Base-by-base conservation (phyloP, 2,113 vertebrate genomes). In the Tricholaema leucomelas region DNA sequence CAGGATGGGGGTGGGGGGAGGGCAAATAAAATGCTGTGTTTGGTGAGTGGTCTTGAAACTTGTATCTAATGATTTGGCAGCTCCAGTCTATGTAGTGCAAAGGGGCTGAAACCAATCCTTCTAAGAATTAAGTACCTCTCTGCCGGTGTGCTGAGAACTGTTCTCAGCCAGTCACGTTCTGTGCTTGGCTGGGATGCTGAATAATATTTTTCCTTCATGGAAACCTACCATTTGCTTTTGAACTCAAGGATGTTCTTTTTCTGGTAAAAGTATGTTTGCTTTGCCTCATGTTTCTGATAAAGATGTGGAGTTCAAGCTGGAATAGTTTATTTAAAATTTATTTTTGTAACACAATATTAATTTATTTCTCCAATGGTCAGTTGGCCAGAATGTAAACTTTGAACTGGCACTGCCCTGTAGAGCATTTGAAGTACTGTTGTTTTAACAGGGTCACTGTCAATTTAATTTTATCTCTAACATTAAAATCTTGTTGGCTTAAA, bases 271-370 rank as follows among this genome's bases (percentile, higher is more conserved):
- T 28, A n/a, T 73, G 63, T 84, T 90, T 90, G 56, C n/a, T 77
- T 91, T 74, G 35, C 60, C 38, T 88, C 0, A 0, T 46, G 67
- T 74, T 92, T 27, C n/a, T 91, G 90, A 75, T 91, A 70, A 81
- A 75, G 63, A 66, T 59, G 38, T 12, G 38, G n/a, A 69, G 64
- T 80, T 92, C 44, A 84, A 94, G 80, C 46, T 42, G 65, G 64
- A 87, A 66, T 11, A 72, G 67, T 88, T 93, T 40, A 61, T 80
- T 93, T 85, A 33, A 40, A 65, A 81, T 94, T 83, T 84, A 50
- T 85, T 93, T 93, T 84, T 67, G 20, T 71, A 79, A 70, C 30
- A 52, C 69, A 88, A 79, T 85, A 84, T 9, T 84, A 65, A 84
- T 92, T 88, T 93, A 84, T 59, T 74, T 94, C n/a, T 61, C 38